Evolutionary conservation across 2,797 vertebrate species (phyloP).

Genomic region (Phoxinus dragarum): DNA sequence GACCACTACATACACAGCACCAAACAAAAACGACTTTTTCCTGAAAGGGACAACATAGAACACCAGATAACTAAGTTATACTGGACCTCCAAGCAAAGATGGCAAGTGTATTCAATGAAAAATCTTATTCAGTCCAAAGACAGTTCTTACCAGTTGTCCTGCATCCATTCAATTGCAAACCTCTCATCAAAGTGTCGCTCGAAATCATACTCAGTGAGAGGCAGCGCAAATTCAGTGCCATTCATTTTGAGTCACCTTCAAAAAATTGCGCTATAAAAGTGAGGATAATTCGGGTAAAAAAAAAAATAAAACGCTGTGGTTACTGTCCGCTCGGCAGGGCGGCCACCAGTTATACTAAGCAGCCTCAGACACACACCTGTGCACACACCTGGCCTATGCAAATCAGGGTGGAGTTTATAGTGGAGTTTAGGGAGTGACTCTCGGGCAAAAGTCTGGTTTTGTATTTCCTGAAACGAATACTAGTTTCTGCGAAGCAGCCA

Average conservation of each 20-base stretch:
- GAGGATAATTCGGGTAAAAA: not conserved
- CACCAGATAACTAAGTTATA: not conserved
- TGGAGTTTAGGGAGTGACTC: not conserved
- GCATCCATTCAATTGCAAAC: slow-evolving; percentile 79
- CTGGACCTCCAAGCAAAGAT: not conserved
- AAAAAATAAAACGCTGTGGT: not conserved
- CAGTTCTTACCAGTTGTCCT: slow-evolving; percentile 82
- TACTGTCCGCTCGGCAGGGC: not conserved
- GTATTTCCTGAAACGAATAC: slow-evolving; percentile 6
- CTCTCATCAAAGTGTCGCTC: slow-evolving; percentile 76
- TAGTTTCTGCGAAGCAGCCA: not conserved
- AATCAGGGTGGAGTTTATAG: slow-evolving; percentile 43
- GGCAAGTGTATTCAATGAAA: not conserved
- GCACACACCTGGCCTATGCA: slow-evolving; percentile 23
- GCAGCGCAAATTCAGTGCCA: slow-evolving; percentile 51
- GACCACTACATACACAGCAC: slow-evolving; percentile 79
- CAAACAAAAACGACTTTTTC: slow-evolving; percentile 80
- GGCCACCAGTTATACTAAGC: not conserved
- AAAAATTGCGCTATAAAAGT: not conserved
- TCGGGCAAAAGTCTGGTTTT: not conserved
- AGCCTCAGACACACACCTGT: slow-evolving; percentile 21
- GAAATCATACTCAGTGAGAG: slow-evolving; percentile 75
- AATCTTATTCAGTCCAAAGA: not conserved
- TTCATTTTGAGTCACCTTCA: slow-evolving; percentile 66
- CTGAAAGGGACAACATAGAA: slow-evolving; percentile 68